Evolutionary conservation across 2,888 invertebrate species (phyloP).

Genomic region (Acleris literana): DNA sequence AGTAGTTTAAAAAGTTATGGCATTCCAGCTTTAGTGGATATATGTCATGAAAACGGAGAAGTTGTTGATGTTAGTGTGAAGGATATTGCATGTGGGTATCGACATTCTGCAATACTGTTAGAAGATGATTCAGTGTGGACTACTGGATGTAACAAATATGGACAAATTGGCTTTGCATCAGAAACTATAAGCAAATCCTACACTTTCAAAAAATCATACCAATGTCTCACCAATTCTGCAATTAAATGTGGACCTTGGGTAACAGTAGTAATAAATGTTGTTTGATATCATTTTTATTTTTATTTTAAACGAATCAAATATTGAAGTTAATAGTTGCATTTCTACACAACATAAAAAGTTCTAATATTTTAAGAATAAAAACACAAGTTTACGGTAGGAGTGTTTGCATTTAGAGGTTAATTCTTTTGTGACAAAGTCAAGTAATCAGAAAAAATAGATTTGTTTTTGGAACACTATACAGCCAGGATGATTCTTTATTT

Average conservation of each 20-base stretch:
- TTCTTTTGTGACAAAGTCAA: too few relatives aligned
- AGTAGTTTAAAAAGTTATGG: conserved; percentile 54
- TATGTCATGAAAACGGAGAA: conserved; percentile 66
- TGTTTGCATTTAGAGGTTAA: too few relatives aligned
- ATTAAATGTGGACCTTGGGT: conserved; percentile 71
- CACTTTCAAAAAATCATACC: conserved; percentile 58
- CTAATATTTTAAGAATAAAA: too few relatives aligned
- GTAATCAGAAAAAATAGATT: too few relatives aligned
- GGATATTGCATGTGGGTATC: conserved; percentile 89
- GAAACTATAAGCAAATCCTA: conserved; percentile 52
- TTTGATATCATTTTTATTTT: too few relatives aligned
- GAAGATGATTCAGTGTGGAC: conserved; percentile 88
- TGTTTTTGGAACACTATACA: too few relatives aligned
- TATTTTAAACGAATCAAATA: too few relatives aligned
- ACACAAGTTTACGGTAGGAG: too few relatives aligned
- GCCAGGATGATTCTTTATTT: too few relatives aligned
- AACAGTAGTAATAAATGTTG: conserved; percentile 52
- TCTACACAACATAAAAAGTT: too few relatives aligned
- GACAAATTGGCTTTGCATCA: conserved; percentile 86
- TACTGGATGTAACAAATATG: conserved; percentile 92
- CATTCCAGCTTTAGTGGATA: conserved; percentile 66
- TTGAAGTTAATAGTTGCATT: too few relatives aligned
- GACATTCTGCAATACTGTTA: conserved; percentile 88
- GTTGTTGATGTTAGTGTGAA: conserved; percentile 77
- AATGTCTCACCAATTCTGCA: conserved; percentile 46